phyloP scores from a whole-genome alignment of 2,888 invertebrate genomes.

The Lobophora halterata region DNA sequence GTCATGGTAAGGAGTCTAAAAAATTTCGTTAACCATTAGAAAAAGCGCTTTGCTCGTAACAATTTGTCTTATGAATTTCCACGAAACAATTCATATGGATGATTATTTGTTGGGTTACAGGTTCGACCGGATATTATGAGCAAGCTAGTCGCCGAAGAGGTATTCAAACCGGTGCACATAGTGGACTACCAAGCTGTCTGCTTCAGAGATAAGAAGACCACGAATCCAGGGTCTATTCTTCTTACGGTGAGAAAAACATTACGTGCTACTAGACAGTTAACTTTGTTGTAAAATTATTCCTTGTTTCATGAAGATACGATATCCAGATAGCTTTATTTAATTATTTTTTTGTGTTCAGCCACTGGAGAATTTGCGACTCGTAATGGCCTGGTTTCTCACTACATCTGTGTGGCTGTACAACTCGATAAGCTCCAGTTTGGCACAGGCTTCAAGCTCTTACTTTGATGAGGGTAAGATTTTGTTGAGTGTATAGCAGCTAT shows the following conservation, averaged over 20 bases:
- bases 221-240: slow-evolving; percentile 81
- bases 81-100: too few species aligned
- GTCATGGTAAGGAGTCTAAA: too few species aligned
- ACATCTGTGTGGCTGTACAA: slow-evolving; percentile 81
- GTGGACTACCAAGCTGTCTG: slow-evolving; percentile 96
- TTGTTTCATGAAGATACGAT: too few species aligned
- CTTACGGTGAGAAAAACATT: slow-evolving; percentile 83
- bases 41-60: too few species aligned
- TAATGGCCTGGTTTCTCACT: slow-evolving; percentile 81
- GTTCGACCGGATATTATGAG: slow-evolving; percentile 87
- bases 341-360: slow-evolving; percentile 67
- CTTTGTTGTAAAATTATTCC: too few species aligned
- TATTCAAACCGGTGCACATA: slow-evolving; percentile 87
- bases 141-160: slow-evolving; percentile 85
- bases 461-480: slow-evolving; percentile 63
- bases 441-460: slow-evolving; percentile 73
- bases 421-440: slow-evolving; percentile 71
- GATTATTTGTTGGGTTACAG: slow-evolving; percentile 42
- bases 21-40: too few species aligned
- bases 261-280: too few species aligned
- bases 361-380: slow-evolving; percentile 76
- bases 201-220: slow-evolving; percentile 84
- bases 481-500: too few species aligned
- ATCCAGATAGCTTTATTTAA: too few species aligned
- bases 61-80: too few species aligned